Evolutionary conservation across 2,113 vertebrate genomes (phyloP).

Genomic region (Lepisosteus oculatus): DNA sequence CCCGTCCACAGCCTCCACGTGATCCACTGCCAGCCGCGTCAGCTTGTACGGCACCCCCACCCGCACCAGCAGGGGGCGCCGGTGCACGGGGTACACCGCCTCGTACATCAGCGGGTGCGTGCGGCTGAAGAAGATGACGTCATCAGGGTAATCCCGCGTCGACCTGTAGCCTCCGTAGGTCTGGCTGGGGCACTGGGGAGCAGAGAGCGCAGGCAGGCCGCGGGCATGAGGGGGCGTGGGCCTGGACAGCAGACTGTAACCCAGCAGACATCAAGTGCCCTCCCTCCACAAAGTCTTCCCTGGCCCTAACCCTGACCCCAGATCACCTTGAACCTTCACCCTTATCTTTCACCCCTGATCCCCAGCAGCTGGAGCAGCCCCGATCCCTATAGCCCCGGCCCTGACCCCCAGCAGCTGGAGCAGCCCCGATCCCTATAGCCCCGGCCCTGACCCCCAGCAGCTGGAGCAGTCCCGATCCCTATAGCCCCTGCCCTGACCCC

Average conservation of each 20-base stretch:
- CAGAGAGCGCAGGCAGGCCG: neutral
- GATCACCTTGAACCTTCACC: neutral
- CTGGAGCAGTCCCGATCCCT: no score
- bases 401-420: no score
- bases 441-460: no score
- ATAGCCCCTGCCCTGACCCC: no score
- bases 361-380: no score
- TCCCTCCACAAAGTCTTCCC: no score
- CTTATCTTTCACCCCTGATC: no score
- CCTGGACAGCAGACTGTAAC: neutral
- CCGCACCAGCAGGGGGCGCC: constrained; percentile 67
- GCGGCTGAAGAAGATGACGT: constrained; percentile 76
- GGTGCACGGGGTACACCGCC: constrained; percentile 63
- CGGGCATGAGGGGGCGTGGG: neutral
- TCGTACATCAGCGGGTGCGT: constrained; percentile 70
- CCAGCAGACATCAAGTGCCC: no score
- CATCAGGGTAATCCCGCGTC: constrained; percentile 72
- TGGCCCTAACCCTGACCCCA: no score
- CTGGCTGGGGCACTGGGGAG: constrained; percentile 68
- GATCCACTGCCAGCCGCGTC: constrained; percentile 68
- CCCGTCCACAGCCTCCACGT: constrained; percentile 71
- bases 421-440: no score
- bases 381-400: no score
- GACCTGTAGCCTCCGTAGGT: constrained; percentile 73
- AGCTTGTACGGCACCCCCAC: constrained; percentile 72